phyloP scores from a whole-genome alignment of 2,797 vertebrate species.

The Microcaecilia unicolor region DNA sequence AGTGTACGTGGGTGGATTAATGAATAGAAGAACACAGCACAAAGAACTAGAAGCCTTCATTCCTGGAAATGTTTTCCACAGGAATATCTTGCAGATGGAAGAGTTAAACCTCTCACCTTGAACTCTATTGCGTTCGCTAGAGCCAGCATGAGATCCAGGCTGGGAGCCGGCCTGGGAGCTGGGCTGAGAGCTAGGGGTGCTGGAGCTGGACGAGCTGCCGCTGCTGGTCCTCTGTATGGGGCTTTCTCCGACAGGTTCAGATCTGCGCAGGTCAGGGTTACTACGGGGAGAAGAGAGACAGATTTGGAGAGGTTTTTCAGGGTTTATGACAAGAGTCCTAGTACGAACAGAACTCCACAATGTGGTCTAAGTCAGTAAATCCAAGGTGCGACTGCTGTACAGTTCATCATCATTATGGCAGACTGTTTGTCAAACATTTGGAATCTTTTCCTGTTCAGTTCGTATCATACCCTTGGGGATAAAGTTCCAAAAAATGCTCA shows the following conservation, averaged over 20 bases:
- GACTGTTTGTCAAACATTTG: no score
- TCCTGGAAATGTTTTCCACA: fast-evolving
- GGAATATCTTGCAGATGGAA: background rate
- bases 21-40: no score
- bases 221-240: constrained; percentile 88
- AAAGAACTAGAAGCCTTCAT: background rate
- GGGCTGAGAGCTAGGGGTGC: constrained; percentile 82
- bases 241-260: constrained; percentile 75
- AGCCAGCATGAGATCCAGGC: constrained; percentile 64
- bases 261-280: constrained; percentile 89
- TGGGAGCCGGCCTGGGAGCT: constrained; percentile 85
- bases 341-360: no score
- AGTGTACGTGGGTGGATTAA: background rate
- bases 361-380: no score
- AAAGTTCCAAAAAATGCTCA: no score
- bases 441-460: no score
- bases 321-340: no score
- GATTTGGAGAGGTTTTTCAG: no score
- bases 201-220: constrained; percentile 93
- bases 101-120: constrained; percentile 58
- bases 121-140: constrained; percentile 76
- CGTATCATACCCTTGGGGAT: no score
- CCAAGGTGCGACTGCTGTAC: no score
- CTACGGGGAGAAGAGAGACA: no score
- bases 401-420: no score